Conservation (phyloP, 35 echinoderm and acorn worm genomes). For the Anneissia japonica region DNA sequence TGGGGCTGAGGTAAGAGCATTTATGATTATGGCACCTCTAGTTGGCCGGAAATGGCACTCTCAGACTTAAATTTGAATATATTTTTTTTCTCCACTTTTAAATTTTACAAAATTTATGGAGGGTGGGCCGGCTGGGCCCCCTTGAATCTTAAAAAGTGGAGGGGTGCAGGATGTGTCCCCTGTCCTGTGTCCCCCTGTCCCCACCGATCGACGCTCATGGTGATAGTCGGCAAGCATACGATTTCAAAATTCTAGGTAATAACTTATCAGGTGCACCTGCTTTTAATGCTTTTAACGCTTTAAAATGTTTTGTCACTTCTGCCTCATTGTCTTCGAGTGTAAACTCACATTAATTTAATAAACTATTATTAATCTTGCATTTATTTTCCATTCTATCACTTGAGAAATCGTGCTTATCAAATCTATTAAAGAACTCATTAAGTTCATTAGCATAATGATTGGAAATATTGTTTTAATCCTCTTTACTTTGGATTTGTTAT, state of each 20-base stretch:
- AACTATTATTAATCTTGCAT: not conserved
- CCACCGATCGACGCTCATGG: too few species aligned
- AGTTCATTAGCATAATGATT: not conserved
- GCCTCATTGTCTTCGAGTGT: not conserved
- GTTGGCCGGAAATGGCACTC: too few species aligned
- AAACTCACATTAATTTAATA: not conserved
- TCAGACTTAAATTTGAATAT: too few species aligned
- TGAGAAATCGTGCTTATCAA: not conserved
- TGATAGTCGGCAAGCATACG: not conserved
- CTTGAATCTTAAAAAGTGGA: too few species aligned
- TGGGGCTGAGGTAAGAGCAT: too few species aligned
- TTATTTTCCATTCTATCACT: not conserved
- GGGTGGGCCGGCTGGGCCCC: too few species aligned
- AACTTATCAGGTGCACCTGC: not conserved
- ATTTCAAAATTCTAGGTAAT: not conserved
- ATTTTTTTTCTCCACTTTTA: too few species aligned
- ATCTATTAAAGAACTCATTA: not conserved
- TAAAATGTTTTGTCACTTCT: not conserved
- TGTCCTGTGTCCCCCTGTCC: too few species aligned
- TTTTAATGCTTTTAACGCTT: not conserved
- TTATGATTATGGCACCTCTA: too few species aligned
- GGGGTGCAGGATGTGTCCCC: too few species aligned
- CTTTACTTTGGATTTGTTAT: not conserved
- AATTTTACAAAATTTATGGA: too few species aligned
- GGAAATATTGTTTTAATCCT: not conserved